Evolutionary conservation across 2,888 invertebrate species (phyloP).

Genomic region (Agrotis puta): DNA sequence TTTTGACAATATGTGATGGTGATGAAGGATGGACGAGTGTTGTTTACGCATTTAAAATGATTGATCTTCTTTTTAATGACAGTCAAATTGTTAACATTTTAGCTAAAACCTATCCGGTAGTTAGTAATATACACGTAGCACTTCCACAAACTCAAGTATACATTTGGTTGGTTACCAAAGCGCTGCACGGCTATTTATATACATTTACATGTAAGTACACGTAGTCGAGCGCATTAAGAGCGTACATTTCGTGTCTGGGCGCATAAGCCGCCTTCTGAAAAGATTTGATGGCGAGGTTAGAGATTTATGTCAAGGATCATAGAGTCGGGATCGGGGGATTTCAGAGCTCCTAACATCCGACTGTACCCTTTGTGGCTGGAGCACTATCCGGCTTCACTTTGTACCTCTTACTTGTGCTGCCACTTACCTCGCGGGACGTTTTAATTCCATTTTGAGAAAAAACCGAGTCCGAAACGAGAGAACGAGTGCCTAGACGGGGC

Average conservation of each 20-base stretch:
- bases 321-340: conserved; percentile 89
- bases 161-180: conserved; percentile 45
- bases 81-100: conserved; percentile 4
- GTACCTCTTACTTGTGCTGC: conserved; percentile 86
- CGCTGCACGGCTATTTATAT: conserved; percentile 47
- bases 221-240: conserved; percentile 85
- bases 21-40: neutral
- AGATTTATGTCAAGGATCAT: conserved; percentile 91
- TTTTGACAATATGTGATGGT: conserved; percentile 7
- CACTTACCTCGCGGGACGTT: conserved; percentile 89
- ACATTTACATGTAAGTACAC: conserved; percentile 71
- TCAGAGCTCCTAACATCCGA: conserved; percentile 88
- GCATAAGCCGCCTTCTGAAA: conserved; percentile 88
- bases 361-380: conserved; percentile 90
- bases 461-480: conserved; percentile 73
- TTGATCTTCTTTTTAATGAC: neutral
- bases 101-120: conserved; percentile 14
- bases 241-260: conserved; percentile 85
- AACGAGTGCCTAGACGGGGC: conserved; percentile 62
- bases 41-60: conserved; percentile 22
- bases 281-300: conserved; percentile 90
- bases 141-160: conserved; percentile 20
- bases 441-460: conserved; percentile 88
- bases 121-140: conserved; percentile 11
- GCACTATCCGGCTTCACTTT: conserved; percentile 90